Conservation (phyloP, 2,113 vertebrate species). For the Scopus umbretta region DNA sequence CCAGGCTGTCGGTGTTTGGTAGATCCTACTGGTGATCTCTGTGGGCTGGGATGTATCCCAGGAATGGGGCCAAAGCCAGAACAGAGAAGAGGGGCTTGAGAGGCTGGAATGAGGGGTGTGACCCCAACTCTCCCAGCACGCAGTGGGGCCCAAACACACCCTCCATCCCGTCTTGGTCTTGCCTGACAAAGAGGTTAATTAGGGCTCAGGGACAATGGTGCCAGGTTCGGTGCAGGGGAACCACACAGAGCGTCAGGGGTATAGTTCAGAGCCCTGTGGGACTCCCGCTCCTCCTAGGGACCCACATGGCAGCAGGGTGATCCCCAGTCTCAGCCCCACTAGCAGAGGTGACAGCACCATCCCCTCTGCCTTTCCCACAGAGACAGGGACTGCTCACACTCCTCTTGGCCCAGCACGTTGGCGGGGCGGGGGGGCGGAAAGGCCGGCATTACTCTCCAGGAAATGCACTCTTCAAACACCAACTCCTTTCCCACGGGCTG, state of each 20-base stretch:
- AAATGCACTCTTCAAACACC: conserved; percentile 61
- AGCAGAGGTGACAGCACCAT: background rate
- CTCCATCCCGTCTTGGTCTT: accelerated
- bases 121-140: background rate
- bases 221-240: background rate
- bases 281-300: background rate
- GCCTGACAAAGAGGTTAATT: background rate
- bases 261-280: accelerated
- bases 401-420: background rate
- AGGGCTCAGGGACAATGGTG: background rate
- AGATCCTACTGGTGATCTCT: background rate
- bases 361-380: background rate
- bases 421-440: background rate
- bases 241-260: accelerated
- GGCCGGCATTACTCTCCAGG: background rate
- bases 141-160: background rate
- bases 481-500: conserved; percentile 62
- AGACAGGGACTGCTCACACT: background rate
- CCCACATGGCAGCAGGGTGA: background rate
- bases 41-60: background rate
- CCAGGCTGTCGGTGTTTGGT: background rate
- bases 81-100: background rate
- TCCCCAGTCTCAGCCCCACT: background rate
- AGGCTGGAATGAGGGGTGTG: background rate
- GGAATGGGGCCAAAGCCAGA: background rate